phyloP scores from a whole-genome alignment of 30 jellyfish, hydroid and myxozoan species.

The Morbakka virulenta region DNA sequence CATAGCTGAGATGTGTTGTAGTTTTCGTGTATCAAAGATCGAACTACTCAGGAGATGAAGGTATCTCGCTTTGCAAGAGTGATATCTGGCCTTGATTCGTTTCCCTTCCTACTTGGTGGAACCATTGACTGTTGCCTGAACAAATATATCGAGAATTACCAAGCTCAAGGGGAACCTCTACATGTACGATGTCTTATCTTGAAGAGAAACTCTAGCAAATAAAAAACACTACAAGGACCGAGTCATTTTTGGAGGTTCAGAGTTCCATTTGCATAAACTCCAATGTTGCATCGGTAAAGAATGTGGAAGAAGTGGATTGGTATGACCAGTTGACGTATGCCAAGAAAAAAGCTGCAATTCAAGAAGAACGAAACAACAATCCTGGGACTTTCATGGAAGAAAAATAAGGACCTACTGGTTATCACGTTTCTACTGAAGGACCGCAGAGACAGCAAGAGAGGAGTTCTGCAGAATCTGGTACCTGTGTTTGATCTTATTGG shows the following conservation, averaged over 20 bases:
- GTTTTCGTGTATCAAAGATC: constrained; percentile 41
- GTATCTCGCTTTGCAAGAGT: constrained; percentile 56
- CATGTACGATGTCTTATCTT: constrained; percentile 28
- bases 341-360: constrained; percentile 49
- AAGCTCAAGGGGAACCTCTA: constrained; percentile 24
- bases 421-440: constrained; percentile 39
- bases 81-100: constrained; percentile 40
- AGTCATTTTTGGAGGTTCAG: constrained; percentile 26
- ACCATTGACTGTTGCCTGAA: constrained; percentile 38
- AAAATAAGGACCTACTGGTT: constrained; percentile 26
- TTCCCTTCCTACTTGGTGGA: constrained; percentile 60
- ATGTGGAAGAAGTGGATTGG: background rate
- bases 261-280: constrained; percentile 50
- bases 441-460: constrained; percentile 14
- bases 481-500: constrained; percentile 62
- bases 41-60: background rate
- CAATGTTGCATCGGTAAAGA: constrained; percentile 9
- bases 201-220: constrained; percentile 2
- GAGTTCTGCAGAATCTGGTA: constrained; percentile 36
- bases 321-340: too few species aligned
- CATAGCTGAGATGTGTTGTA: constrained; percentile 47
- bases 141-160: background rate
- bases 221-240: constrained; percentile 12
- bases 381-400: constrained; percentile 69
- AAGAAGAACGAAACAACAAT: constrained; percentile 41